These are phyloP conservation scores for Xanthorhoe designata DNA, from an alignment of 2,888 invertebrate genomes.

Conservation along the genomic window DNA sequence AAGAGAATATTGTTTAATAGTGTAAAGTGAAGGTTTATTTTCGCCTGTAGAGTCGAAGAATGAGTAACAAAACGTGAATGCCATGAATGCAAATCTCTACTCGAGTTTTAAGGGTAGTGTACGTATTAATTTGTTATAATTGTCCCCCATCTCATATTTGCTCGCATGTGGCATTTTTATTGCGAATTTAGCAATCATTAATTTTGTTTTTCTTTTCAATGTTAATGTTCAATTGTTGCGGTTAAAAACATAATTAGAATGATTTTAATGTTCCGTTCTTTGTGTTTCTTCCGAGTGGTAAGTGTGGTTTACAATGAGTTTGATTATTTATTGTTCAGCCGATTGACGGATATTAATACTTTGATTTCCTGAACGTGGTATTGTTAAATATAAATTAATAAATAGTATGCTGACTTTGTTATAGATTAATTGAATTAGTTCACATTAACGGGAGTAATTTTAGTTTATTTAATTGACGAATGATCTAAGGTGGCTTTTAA, in stretches of 20 bases:
- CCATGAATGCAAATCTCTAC: constrained; percentile 83
- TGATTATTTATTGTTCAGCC: constrained; percentile 59
- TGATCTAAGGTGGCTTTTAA: not conserved
- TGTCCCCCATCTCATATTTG: constrained; percentile 76
- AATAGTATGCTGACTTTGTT: not conserved
- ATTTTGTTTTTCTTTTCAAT: constrained; percentile 83
- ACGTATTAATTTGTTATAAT: constrained; percentile 85
- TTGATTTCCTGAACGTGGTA: constrained; percentile 34
- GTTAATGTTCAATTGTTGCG: constrained; percentile 77
- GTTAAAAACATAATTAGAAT: constrained; percentile 67
- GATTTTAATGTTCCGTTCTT: constrained; percentile 62
- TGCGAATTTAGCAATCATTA: constrained; percentile 85
- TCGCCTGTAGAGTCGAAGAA: constrained; percentile 47
- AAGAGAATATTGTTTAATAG: constrained; percentile 41
- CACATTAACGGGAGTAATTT: not conserved
- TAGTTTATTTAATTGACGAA: not conserved
- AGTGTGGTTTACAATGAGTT: constrained; percentile 74
- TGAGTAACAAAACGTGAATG: constrained; percentile 74
- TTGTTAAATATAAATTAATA: constrained; percentile 2
- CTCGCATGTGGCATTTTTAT: constrained; percentile 85
- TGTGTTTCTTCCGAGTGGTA: constrained; percentile 60
- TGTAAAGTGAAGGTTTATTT: constrained; percentile 42
- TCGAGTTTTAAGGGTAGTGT: constrained; percentile 84
- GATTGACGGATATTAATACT: constrained; percentile 56
- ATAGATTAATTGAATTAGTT: not conserved